Evolutionary conservation across 2,888 invertebrate genomes (phyloP), one percentile per base, ranked within the genome.

Genomic region (Amphipyra berbera): DNA sequence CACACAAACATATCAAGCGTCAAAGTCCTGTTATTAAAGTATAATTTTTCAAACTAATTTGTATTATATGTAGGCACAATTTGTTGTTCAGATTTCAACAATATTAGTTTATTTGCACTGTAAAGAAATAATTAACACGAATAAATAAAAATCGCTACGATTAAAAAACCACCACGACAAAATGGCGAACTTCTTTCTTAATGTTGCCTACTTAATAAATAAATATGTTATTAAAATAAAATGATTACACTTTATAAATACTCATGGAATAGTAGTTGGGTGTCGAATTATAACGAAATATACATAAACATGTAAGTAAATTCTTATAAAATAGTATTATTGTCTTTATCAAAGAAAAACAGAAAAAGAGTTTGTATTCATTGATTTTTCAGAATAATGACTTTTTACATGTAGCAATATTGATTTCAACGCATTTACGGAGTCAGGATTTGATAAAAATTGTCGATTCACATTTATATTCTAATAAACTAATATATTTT

Each of bases 181-280:
- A 86, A 87, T 87, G 86, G 86, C 84, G 84, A 79, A 53, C 55
- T 53, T 7, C 27, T 2, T 30, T 45, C 37, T 50, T 40, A 58
- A 61, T 55, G 73, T 73, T 73, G 54, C 73, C 15, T 1, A 14
- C 5, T 41, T 4, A 40, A 40, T 21, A 21, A 21, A 21, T 21
- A 21, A 21, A 21, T 1, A 21, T 21, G 21, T 21, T 21, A n/a
- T n/a, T n/a, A n/a, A n/a, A n/a, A n/a, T n/a, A n/a, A n/a, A n/a
- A n/a, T n/a, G n/a, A n/a, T n/a, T n/a, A n/a, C n/a, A n/a, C n/a
- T n/a, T n/a, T n/a, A n/a, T n/a, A 21, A 21, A 21, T 21, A 21
- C 21, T 21, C 21, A 21, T 21, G 3, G 3, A 21, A 21, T 21
- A 21, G 3, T 21, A 21, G 1, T 21, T 21, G 21, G n/a, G 21